Evolutionary conservation across 2,113 vertebrate species (phyloP).

Genomic region (Hemibagrus wyckioides): DNA sequence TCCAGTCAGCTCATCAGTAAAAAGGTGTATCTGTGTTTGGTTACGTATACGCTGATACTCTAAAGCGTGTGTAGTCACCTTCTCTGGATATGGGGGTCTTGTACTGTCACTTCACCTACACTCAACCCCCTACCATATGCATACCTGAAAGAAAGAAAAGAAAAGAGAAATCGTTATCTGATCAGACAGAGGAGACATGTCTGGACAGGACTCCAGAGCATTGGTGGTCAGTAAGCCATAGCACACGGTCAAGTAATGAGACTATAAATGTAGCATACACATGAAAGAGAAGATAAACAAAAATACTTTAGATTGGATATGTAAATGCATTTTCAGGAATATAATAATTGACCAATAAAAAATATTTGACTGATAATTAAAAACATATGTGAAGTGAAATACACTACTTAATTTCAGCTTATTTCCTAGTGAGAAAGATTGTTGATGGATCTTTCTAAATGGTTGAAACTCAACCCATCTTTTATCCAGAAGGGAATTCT

Average conservation of each 20-base stretch:
- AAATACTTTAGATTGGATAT: background rate
- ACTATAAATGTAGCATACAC: background rate
- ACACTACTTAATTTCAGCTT: background rate
- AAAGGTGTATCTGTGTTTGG: constrained; percentile 34
- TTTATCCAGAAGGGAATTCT: constrained; percentile 13
- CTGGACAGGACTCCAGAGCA: constrained; percentile 52
- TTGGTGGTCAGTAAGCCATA: constrained; percentile 60
- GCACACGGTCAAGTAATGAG: constrained; percentile 35
- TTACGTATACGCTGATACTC: constrained; percentile 28
- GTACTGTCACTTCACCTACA: background rate
- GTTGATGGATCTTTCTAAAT: background rate
- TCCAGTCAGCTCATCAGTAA: constrained; percentile 49
- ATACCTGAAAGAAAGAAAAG: constrained; percentile 48
- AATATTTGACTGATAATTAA: background rate
- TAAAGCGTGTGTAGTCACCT: background rate
- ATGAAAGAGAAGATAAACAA: background rate
- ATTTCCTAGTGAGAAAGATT: constrained; percentile 22
- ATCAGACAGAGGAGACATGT: constrained; percentile 60
- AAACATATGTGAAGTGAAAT: background rate
- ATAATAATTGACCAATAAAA: background rate
- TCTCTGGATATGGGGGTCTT: constrained; percentile 6
- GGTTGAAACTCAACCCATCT: background rate
- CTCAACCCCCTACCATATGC: background rate
- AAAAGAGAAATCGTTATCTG: constrained; percentile 52
- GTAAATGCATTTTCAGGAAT: background rate